A percentile compares a stretch with the other conserved stretches of the same genome.
Conservation (phyloP, 2,797 vertebrate species). For the Semaprochilodus insignis region DNA sequence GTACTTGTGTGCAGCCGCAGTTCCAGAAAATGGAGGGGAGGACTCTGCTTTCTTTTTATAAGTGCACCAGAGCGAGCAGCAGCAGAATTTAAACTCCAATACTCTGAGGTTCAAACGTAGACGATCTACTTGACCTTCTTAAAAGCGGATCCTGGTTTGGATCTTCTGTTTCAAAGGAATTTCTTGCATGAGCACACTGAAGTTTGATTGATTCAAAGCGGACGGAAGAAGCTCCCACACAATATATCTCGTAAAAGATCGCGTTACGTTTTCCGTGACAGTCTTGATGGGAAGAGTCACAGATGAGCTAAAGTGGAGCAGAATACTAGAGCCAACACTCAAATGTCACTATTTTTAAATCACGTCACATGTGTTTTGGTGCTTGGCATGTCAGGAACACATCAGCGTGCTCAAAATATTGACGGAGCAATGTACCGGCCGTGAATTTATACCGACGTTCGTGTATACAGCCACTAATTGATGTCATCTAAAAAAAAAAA, state of each 20-base stretch:
- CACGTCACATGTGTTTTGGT: conserved; percentile 10
- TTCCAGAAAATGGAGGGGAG: conserved; percentile 49
- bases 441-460: not conserved
- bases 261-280: not conserved
- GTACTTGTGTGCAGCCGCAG: conserved; percentile 50
- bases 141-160: conserved; percentile 41
- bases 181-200: not conserved
- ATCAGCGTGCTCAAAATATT: not conserved
- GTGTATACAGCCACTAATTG: not conserved
- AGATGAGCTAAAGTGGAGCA: not conserved
- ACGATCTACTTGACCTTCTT: conserved; percentile 46
- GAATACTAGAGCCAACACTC: not conserved
- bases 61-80: conserved; percentile 49
- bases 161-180: conserved; percentile 51
- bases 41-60: conserved; percentile 59
- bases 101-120: conserved; percentile 52
- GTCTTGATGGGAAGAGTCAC: not conserved
- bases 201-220: conserved; percentile 33
- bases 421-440: not conserved
- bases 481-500: too few species aligned
- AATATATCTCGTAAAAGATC: conserved; percentile 21
- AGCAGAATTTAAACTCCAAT: conserved; percentile 54
- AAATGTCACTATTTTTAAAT: not conserved
- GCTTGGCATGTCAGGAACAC: conserved; percentile 13
- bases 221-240: conserved; percentile 26